A percentile compares a stretch with the other conserved stretches of the same genome.
Evolutionary conservation across 2,113 vertebrate genomes (phyloP).

Genomic region (Etheostoma spectabile): DNA sequence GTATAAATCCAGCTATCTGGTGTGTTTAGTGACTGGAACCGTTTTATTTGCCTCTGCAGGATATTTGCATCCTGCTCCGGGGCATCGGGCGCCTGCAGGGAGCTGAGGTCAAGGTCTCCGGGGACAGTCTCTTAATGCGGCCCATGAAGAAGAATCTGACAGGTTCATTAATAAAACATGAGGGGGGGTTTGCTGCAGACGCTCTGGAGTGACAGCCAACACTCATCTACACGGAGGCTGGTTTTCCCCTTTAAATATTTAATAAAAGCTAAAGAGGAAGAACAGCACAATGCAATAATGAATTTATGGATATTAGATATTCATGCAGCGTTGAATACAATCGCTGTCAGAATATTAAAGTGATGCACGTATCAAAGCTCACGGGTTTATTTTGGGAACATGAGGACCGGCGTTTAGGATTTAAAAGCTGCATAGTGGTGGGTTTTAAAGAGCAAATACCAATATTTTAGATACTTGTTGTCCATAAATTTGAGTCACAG

Average conservation of each 20-base stretch:
- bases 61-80: conserved; percentile 3
- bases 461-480: no score
- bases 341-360: conserved; percentile 1
- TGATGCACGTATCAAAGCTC: background rate
- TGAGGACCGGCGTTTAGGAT: no score
- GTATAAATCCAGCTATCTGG: conserved; percentile 20
- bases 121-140: conserved; percentile 1
- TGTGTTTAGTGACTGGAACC: conserved; percentile 35
- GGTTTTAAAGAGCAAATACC: background rate
- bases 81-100: background rate
- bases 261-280: conserved; percentile 13
- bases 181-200: conserved; percentile 31
- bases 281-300: background rate
- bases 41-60: conserved; percentile 25
- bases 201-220: conserved; percentile 37
- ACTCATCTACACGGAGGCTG: conserved; percentile 47
- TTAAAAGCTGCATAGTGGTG: no score
- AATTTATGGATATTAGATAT: conserved; percentile 37
- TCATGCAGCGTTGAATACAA: background rate
- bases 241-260: conserved; percentile 37
- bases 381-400: no score
- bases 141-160: background rate
- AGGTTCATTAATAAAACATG: conserved; percentile 47
- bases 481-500: no score
- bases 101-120: background rate